These are phyloP conservation scores for Adelognathus sp. DNA, from an alignment of 2,888 invertebrate genomes.

Conservation along the genomic window DNA sequence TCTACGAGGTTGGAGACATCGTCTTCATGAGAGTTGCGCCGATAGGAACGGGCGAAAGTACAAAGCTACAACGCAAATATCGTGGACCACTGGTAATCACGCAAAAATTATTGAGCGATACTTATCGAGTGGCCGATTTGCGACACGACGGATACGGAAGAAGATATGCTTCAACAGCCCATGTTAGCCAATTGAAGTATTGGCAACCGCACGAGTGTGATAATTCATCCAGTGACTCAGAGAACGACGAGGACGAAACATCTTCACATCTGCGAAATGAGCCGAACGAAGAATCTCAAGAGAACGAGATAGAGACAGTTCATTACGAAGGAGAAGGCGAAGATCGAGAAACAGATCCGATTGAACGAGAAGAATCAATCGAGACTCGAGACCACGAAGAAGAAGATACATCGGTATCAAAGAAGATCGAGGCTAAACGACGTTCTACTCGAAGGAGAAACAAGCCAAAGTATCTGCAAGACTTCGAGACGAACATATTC, in stretches of 20 bases:
- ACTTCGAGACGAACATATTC: background rate
- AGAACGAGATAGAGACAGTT: background rate
- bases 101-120: background rate
- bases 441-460: background rate
- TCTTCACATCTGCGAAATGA: background rate
- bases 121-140: background rate
- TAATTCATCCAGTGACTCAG: background rate
- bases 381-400: background rate
- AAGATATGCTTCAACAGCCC: background rate
- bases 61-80: constrained; percentile 18
- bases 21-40: constrained; percentile 22
- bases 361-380: background rate
- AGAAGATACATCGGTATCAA: background rate
- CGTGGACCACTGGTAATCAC: background rate
- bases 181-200: background rate
- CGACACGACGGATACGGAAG: background rate
- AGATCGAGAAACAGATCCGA: background rate
- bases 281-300: background rate
- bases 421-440: background rate
- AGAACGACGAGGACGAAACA: background rate
- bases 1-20: constrained; percentile 27
- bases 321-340: background rate
- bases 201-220: background rate
- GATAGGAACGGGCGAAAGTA: constrained; percentile 21
- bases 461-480: background rate